Percentiles rank a stretch among this genome's conserved stretches.
phyloP scores from a whole-genome alignment of 2,797 vertebrate species.

The Lutra lutra region DNA sequence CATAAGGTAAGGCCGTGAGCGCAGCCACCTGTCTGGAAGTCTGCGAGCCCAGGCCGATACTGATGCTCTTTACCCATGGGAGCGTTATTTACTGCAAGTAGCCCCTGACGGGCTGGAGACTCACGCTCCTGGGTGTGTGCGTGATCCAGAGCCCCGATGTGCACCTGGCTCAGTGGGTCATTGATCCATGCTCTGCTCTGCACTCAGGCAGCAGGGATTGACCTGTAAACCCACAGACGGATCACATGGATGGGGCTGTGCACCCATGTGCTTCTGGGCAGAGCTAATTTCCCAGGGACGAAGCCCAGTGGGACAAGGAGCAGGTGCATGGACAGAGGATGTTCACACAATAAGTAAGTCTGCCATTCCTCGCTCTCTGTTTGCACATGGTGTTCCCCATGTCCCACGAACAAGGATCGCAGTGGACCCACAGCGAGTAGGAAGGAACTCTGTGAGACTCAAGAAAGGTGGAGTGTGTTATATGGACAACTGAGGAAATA shows the following conservation, averaged over 20 bases:
- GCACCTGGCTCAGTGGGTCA: neutral
- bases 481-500: neutral
- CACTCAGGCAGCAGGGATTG: neutral
- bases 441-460: neutral
- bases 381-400: neutral
- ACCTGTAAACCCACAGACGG: neutral
- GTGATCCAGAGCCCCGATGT: too few species aligned
- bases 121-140: neutral
- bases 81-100: neutral
- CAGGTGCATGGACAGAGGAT: neutral
- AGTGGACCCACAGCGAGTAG: neutral
- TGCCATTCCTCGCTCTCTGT: neutral
- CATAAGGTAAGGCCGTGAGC: neutral
- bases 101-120: neutral
- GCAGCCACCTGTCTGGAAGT: neutral
- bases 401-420: neutral
- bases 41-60: neutral
- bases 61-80: neutral
- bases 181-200: neutral
- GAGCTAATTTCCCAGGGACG: neutral
- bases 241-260: neutral
- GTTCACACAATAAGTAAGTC: too few species aligned
- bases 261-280: neutral
- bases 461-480: neutral
- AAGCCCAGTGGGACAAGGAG: neutral